Percentiles rank a stretch among this genome's conserved stretches.
phyloP scores from a whole-genome alignment of 2,113 vertebrate species.

The Scortum barcoo region DNA sequence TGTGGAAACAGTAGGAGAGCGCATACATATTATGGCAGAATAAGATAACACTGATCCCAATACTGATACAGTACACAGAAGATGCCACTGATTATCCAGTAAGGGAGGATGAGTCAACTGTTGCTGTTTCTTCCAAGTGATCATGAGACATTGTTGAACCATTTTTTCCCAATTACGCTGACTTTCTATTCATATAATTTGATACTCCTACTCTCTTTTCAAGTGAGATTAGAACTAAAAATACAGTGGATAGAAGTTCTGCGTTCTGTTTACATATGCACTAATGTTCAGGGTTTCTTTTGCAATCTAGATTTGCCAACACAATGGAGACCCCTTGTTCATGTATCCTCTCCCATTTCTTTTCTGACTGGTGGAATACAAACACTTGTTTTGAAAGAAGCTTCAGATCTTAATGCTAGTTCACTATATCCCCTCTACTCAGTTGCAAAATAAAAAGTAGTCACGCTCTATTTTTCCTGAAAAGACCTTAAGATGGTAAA shows the following conservation, averaged over 20 bases:
- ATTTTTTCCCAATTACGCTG: slow-evolving; percentile 63
- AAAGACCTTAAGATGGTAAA: slow-evolving; percentile 68
- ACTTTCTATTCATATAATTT: slow-evolving; percentile 68
- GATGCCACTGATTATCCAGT: slow-evolving; percentile 78
- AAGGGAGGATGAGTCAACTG: slow-evolving; percentile 80
- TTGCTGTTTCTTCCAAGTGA: slow-evolving; percentile 70
- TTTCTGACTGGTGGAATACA: slow-evolving; percentile 57
- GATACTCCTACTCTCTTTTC: slow-evolving; percentile 70
- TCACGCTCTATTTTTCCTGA: slow-evolving; percentile 79
- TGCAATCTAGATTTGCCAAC: slow-evolving; percentile 58
- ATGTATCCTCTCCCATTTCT: slow-evolving; percentile 52
- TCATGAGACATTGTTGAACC: slow-evolving; percentile 61
- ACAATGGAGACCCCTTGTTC: slow-evolving; percentile 62
- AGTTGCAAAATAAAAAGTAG: slow-evolving; percentile 63
- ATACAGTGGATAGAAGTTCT: slow-evolving; percentile 74
- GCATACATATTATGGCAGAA: slow-evolving; percentile 72
- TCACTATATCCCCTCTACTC: slow-evolving; percentile 61
- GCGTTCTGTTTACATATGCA: slow-evolving; percentile 62
- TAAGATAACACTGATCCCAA: slow-evolving; percentile 76
- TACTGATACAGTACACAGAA: slow-evolving; percentile 73
- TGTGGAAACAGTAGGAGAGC: slow-evolving; percentile 77
- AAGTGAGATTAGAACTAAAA: slow-evolving; percentile 81
- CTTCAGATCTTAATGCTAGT: slow-evolving; percentile 63
- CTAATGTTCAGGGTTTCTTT: slow-evolving; percentile 60
- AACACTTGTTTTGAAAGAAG: slow-evolving; percentile 66